These are phyloP conservation scores for Branchipolynoe longqiensis DNA, from an alignment of 2,888 invertebrate genomes.

Conservation along the genomic window DNA sequence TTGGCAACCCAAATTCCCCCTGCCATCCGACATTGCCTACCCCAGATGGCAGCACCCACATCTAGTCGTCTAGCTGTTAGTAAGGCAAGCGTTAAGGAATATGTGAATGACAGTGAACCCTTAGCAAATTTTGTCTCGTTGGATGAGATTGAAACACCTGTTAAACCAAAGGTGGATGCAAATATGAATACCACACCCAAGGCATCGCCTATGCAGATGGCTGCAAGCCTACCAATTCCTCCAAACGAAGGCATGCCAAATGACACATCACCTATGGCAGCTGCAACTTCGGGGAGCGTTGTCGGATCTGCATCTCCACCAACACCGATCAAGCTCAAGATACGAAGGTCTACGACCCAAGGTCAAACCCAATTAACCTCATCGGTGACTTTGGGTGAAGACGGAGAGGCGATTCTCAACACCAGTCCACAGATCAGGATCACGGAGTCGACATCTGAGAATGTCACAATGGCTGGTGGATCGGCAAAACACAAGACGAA, in stretches of 20 bases:
- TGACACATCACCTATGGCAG: conserved; percentile 38
- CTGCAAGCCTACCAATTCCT: background rate
- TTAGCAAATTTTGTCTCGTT: conserved; percentile 48
- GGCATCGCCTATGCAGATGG: background rate
- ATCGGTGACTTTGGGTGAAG: conserved; percentile 19
- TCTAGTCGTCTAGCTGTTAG: conserved; percentile 54
- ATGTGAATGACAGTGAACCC: background rate
- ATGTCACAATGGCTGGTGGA: too few species aligned
- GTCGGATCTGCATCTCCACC: conserved; percentile 24
- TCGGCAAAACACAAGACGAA: conserved; percentile 14
- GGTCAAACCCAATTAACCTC: conserved; percentile 35
- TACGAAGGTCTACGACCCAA: conserved; percentile 13
- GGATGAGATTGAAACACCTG: conserved; percentile 47
- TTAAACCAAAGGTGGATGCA: background rate
- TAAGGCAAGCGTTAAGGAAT: conserved; percentile 53
- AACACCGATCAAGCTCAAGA: conserved; percentile 54
- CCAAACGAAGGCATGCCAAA: conserved; percentile 18
- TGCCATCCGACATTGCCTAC: conserved; percentile 35
- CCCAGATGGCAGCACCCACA: conserved; percentile 51
- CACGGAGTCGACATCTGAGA: background rate
- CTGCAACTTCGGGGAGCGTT: background rate
- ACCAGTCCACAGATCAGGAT: background rate
- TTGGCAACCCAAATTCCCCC: background rate
- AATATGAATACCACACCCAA: conserved; percentile 30
- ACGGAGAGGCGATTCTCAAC: conserved; percentile 18